These are phyloP conservation scores for Amphiduros pacificus DNA, from an alignment of 2,888 invertebrate genomes.

Conservation along the genomic window DNA sequence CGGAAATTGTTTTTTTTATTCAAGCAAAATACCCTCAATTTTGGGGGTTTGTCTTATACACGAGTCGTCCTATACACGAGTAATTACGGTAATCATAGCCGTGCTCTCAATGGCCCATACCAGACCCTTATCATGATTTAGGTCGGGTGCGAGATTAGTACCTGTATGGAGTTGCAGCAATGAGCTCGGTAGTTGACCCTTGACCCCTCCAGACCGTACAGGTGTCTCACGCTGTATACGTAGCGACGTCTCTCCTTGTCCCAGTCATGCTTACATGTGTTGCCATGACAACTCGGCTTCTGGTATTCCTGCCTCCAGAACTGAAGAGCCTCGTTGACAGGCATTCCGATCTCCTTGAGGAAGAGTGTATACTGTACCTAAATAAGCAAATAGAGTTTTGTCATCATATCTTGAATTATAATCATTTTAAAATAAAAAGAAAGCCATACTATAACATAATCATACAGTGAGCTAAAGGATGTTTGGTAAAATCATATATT, in stretches of 20 bases:
- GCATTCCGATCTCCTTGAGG: conserved; percentile 73
- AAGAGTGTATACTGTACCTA: conserved; percentile 70
- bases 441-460: too few relatives aligned
- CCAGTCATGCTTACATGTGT: conserved; percentile 69
- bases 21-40: too few relatives aligned
- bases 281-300: conserved; percentile 57
- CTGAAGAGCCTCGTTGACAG: conserved; percentile 67
- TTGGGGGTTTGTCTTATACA: too few relatives aligned
- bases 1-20: too few relatives aligned
- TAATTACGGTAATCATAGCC: too few relatives aligned
- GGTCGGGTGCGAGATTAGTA: too few relatives aligned
- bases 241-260: conserved; percentile 68
- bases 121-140: too few relatives aligned
- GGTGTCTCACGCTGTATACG: conserved; percentile 71
- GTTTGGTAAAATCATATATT: too few relatives aligned
- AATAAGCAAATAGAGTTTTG: conserved; percentile 13
- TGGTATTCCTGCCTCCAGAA: conserved; percentile 72
- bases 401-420: background rate
- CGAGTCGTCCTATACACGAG: too few relatives aligned
- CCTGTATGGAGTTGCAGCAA: conserved; percentile 68
- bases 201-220: conserved; percentile 75
- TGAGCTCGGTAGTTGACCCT: conserved; percentile 68
- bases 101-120: too few relatives aligned
- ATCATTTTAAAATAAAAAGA: background rate
- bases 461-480: too few relatives aligned